phyloP scores from a whole-genome alignment of 2,888 invertebrate species.

The Spicauda simplicius region DNA sequence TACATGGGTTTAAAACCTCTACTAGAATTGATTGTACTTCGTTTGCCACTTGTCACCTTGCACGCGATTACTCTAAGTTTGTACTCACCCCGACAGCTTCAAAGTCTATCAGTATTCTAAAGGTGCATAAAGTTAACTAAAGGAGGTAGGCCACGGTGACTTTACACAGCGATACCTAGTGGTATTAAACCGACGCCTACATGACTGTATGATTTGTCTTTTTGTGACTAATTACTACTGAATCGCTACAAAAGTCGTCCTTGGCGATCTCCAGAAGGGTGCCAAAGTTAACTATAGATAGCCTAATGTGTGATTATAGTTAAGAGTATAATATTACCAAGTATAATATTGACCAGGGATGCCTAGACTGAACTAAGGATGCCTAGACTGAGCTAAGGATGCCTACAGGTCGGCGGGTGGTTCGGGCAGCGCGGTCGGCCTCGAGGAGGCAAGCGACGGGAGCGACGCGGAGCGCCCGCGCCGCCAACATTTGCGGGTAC shows the following conservation, averaged over 20 bases:
- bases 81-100: background rate
- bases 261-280: no score
- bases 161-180: no score
- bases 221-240: no score
- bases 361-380: background rate
- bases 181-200: no score
- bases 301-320: no score
- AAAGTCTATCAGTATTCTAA: no score
- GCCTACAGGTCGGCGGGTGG: conserved; percentile 65
- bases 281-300: no score
- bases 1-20: background rate
- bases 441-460: conserved; percentile 77
- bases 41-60: background rate
- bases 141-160: no score
- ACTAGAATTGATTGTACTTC: background rate
- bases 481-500: conserved; percentile 71
- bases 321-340: no score
- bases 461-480: conserved; percentile 77
- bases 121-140: background rate
- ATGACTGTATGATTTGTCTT: no score
- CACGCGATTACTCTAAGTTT: background rate
- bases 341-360: no score
- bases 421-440: conserved; percentile 55
- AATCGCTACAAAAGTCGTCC: no score
- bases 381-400: background rate